Evolutionary conservation across 2,888 invertebrate species (phyloP).

Genomic region (Schizaphis graminum): DNA sequence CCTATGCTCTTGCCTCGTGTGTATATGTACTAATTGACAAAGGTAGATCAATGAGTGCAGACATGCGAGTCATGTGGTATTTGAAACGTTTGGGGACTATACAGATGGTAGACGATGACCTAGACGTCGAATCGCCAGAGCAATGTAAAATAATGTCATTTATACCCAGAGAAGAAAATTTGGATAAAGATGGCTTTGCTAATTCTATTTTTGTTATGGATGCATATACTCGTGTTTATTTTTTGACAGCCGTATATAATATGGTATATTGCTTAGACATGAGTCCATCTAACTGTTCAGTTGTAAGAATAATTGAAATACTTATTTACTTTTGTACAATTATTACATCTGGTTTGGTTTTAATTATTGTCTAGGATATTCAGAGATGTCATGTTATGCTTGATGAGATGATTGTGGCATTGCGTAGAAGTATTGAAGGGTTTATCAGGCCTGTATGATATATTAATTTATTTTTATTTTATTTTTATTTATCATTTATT

Average conservation of each 20-base stretch:
- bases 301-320: slow-evolving; percentile 73
- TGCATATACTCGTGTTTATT: slow-evolving; percentile 45
- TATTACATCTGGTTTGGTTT: not conserved
- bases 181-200: not conserved
- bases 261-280: slow-evolving; percentile 83
- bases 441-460: slow-evolving; percentile 74
- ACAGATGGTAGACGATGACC: slow-evolving; percentile 20
- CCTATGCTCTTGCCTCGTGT: not conserved
- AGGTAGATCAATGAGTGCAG: slow-evolving; percentile 28
- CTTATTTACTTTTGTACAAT: not conserved
- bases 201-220: slow-evolving; percentile 45
- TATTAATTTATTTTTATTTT: slow-evolving; percentile 18
- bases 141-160: slow-evolving; percentile 55
- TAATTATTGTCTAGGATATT: slow-evolving; percentile 72
- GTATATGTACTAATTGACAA: slow-evolving; percentile 52
- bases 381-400: slow-evolving; percentile 76
- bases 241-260: slow-evolving; percentile 74
- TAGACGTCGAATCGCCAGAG: not conserved
- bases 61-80: slow-evolving; percentile 60
- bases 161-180: slow-evolving; percentile 21
- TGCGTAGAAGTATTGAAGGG: slow-evolving; percentile 75
- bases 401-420: slow-evolving; percentile 75
- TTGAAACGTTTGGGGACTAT: slow-evolving; percentile 48
- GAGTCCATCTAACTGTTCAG: slow-evolving; percentile 82
- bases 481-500: slow-evolving; percentile 44